A percentile compares a stretch with the other conserved stretches of the same genome.
Evolutionary conservation across 2,888 invertebrate species (phyloP).

Genomic region (Cheilosia impressa): DNA sequence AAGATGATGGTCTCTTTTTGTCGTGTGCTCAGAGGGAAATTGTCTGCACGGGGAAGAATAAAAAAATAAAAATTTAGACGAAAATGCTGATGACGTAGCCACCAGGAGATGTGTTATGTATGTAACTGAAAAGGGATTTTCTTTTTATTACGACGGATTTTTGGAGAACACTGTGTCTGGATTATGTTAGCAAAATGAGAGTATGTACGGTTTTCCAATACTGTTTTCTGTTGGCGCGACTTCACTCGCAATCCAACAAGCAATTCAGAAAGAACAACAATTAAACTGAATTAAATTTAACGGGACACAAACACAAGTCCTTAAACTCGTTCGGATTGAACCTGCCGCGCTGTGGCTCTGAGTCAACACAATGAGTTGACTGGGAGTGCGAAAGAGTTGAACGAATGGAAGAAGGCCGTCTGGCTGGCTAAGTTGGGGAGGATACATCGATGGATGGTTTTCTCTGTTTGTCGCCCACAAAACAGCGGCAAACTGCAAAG

Average conservation of each 20-base stretch:
- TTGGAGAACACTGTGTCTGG: neutral
- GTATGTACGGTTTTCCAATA: slow-evolving; percentile 19
- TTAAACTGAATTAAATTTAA: slow-evolving; percentile 27
- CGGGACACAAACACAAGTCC: slow-evolving; percentile 41
- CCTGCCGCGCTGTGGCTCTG: slow-evolving; percentile 59
- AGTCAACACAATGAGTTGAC: slow-evolving; percentile 45
- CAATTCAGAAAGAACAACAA: slow-evolving; percentile 22
- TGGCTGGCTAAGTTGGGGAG: neutral
- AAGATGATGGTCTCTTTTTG: slow-evolving; percentile 50
- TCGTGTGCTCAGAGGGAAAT: slow-evolving; percentile 43
- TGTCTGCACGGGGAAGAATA: slow-evolving; percentile 17
- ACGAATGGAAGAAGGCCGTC: slow-evolving; percentile 20
- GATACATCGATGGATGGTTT: neutral
- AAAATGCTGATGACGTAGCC: slow-evolving; percentile 63
- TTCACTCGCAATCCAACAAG: neutral
- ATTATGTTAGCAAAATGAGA: too few relatives aligned
- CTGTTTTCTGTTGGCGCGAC: neutral
- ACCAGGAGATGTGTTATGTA: slow-evolving; percentile 11
- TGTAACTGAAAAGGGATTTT: slow-evolving; percentile 11
- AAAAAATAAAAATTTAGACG: slow-evolving; percentile 21
- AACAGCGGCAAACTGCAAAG: neutral
- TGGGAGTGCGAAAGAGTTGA: slow-evolving; percentile 49
- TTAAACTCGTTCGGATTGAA: slow-evolving; percentile 50
- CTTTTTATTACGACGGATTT: neutral
- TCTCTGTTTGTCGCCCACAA: slow-evolving; percentile 32